These are phyloP conservation scores for Brenthis daphne DNA, from an alignment of 2,888 invertebrate species.

Conservation along the genomic window DNA sequence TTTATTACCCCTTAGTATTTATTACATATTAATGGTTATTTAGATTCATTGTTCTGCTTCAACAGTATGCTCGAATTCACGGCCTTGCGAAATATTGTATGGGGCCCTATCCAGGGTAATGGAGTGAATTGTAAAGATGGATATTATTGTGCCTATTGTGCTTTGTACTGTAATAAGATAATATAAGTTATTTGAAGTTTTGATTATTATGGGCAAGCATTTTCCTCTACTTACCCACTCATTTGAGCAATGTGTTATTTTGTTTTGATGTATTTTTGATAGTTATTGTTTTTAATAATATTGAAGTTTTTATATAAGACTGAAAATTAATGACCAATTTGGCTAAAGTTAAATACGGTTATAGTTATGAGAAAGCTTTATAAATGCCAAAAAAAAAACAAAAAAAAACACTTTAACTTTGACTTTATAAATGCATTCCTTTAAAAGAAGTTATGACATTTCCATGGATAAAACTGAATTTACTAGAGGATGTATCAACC, in stretches of 20 bases:
- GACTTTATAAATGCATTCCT: too few species aligned
- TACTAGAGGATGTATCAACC: neutral
- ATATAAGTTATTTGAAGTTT: constrained; percentile 46
- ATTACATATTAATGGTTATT: constrained; percentile 83
- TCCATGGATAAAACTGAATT: too few species aligned
- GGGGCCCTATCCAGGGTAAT: constrained; percentile 54
- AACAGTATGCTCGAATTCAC: constrained; percentile 81
- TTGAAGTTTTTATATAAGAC: too few species aligned
- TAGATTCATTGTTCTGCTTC: constrained; percentile 79
- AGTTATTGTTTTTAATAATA: neutral
- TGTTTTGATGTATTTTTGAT: neutral
- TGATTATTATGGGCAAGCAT: constrained; percentile 36
- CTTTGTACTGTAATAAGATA: constrained; percentile 60
- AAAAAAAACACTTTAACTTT: too few species aligned
- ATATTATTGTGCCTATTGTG: constrained; percentile 57
- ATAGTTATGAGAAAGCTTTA: too few species aligned
- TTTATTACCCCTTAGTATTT: constrained; percentile 81
- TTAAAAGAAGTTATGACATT: too few species aligned
- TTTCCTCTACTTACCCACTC: constrained; percentile 17
- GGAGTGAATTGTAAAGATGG: constrained; percentile 62
- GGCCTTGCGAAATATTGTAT: constrained; percentile 73
- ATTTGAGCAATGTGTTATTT: constrained; percentile 23
- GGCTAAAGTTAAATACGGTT: too few species aligned
- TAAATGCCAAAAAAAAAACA: too few species aligned
- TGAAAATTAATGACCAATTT: too few species aligned